Evolutionary conservation across 2,888 invertebrate species (phyloP), one percentile per base, ranked within the genome.

Genomic region (Bembecia ichneumoniformis): DNA sequence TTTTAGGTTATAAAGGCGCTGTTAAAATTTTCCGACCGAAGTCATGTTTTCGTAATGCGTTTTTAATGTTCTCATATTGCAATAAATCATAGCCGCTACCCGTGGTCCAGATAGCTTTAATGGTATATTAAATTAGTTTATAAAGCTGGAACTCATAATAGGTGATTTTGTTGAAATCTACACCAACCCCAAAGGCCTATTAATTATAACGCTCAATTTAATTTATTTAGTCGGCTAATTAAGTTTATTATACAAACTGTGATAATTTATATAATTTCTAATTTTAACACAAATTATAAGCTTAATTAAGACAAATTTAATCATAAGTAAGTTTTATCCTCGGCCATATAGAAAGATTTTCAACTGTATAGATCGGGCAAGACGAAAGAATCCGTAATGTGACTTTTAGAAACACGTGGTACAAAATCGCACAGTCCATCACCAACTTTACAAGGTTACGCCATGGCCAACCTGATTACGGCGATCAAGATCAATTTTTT

Each of bases 21-120:
- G 82, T 80, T 80, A 76, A 83, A 83, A 77, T 78, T 82, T 67
- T 77, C 74, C 79, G 75, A 74, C 81, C 71, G 77, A 78, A 86
- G 77, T 84, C 86, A 82, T 86, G 86, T 86, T 86, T 84, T 81
- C 77, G 77, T 86, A 86, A 86, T 86, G 86, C 81, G 86, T 84
- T 87, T 86, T 87, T 87, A 86, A 87, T 87, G 86, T 83, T 86
- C 83, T 82, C 82, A 82, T 83, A 82, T 86, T 83, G 76, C 81
- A 78, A 87, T 86, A 84, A 84, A 84, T 86, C 86, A 84, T 72
- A 68, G 78, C 76, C 74, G 77, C 72, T 74, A 77, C 77, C 77
- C 77, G 79, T 82, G 84, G 78, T 79, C 80, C 83, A 82, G 86
- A 86, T 81, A 82, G 84, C 82, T 82, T 77, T 84, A 86, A 87